Evolutionary conservation across 2,797 vertebrate species (phyloP).

Genomic region (Masticophis lateralis): DNA sequence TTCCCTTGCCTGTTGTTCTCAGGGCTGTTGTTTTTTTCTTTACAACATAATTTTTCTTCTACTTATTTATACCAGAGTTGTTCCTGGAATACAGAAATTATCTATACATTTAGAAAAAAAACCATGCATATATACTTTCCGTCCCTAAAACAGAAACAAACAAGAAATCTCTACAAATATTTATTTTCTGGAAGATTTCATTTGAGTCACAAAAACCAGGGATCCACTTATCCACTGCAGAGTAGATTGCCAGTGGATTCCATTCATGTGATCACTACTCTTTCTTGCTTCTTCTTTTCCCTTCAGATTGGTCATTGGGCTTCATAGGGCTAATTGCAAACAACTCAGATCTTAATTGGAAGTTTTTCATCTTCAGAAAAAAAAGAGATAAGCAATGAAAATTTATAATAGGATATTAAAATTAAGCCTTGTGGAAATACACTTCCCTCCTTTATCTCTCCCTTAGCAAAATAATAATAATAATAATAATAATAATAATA

Average conservation of each 20-base stretch:
- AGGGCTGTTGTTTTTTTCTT: background rate
- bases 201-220: background rate
- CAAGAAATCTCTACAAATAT: background rate
- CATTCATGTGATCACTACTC: background rate
- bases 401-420: background rate
- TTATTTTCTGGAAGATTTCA: background rate
- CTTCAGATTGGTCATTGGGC: too few species aligned
- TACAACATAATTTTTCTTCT: background rate
- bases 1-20: background rate
- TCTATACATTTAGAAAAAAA: background rate
- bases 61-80: background rate
- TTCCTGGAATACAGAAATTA: background rate
- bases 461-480: background rate
- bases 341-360: background rate
- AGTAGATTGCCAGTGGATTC: background rate
- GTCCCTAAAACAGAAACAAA: background rate
- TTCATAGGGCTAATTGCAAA: background rate
- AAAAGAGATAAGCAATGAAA: background rate
- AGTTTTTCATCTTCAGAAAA: background rate
- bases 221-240: background rate
- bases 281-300: background rate
- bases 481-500: background rate
- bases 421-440: background rate
- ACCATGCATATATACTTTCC: too few species aligned
- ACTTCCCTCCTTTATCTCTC: background rate